Evolutionary conservation across 2,113 vertebrate species (phyloP).

Genomic region (Festucalex cinctus): DNA sequence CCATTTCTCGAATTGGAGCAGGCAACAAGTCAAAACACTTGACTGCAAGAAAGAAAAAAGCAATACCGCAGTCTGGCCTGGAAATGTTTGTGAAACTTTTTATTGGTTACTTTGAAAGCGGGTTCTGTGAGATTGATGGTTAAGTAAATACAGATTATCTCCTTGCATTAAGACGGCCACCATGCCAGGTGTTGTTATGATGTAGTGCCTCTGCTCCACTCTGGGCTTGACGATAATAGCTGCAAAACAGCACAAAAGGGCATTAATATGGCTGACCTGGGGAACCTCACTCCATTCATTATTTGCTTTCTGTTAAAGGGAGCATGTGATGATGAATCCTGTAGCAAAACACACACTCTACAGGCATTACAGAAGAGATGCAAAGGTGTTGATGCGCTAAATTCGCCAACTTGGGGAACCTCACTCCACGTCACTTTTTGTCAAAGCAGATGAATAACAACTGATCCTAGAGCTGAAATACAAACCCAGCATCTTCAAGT

Average conservation of each 20-base stretch:
- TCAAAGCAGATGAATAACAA: not conserved
- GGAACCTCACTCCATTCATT: not conserved
- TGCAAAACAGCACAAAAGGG: not conserved
- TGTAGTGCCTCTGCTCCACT: not conserved
- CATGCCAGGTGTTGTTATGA: not conserved
- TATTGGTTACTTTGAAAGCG: constrained; percentile 9
- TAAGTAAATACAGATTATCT: constrained; percentile 2
- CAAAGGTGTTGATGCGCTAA: not conserved
- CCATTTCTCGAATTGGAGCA: constrained; percentile 18
- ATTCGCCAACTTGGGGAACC: not conserved
- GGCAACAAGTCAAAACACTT: not conserved
- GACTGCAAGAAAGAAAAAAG: constrained; percentile 7
- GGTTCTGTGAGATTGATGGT: not conserved
- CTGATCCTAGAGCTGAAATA: too few species aligned
- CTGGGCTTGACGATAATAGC: not conserved
- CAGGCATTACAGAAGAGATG: not conserved
- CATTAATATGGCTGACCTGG: not conserved
- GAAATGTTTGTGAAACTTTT: constrained; percentile 26
- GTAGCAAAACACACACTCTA: not conserved
- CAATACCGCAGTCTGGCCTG: constrained; percentile 41
- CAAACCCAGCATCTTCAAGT: too few species aligned
- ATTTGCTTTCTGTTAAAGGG: not conserved
- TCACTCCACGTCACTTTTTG: not conserved
- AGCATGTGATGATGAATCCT: not conserved
- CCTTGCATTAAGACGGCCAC: not conserved